Percentiles rank a stretch among this genome's conserved stretches.
These are phyloP conservation scores for Formica aserva DNA, from an alignment of 2,888 invertebrate genomes.

Conservation along the genomic window DNA sequence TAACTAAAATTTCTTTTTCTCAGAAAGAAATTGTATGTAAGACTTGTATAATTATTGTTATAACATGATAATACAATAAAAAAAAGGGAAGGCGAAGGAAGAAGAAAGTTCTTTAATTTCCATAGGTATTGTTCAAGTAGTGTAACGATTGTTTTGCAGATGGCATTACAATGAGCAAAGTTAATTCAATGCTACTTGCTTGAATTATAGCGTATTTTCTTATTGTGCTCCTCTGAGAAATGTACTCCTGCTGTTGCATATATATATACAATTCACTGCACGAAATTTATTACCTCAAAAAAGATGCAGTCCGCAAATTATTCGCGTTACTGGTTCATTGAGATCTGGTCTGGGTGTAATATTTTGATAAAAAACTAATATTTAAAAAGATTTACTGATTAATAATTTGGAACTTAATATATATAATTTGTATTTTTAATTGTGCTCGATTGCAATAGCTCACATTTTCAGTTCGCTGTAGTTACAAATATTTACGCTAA, in stretches of 20 bases:
- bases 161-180: constrained; percentile 6
- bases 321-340: background rate
- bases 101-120: background rate
- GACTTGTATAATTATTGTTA: background rate
- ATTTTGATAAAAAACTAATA: background rate
- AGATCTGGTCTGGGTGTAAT: background rate
- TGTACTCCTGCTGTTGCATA: background rate
- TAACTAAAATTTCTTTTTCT: background rate
- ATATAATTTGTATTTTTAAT: background rate
- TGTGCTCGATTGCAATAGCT: background rate
- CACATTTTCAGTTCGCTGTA: background rate
- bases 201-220: constrained; percentile 38
- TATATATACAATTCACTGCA: background rate
- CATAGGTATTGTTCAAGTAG: background rate
- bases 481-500: background rate
- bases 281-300: constrained; percentile 14
- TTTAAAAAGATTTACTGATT: background rate
- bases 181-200: background rate
- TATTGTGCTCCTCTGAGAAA: constrained; percentile 17
- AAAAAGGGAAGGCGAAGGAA: background rate
- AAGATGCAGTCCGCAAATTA: background rate
- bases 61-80: background rate
- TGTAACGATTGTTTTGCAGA: background rate
- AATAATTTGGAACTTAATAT: background rate
- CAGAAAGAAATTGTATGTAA: background rate